phyloP scores from a whole-genome alignment of 1,140 invertebrate species.

The Scaptomyza hsui region DNA sequence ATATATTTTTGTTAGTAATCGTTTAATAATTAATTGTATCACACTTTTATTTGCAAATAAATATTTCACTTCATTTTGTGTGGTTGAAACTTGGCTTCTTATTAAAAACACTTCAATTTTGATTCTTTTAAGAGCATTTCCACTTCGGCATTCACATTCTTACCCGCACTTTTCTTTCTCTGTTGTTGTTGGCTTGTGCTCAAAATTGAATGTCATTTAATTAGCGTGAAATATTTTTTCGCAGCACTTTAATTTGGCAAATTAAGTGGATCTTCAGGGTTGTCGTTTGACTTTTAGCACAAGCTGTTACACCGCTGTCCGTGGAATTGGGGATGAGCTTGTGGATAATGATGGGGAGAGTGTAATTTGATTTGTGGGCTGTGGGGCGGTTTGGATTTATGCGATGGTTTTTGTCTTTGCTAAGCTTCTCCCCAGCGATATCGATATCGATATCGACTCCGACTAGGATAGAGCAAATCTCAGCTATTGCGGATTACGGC shows the following conservation, averaged over 20 bases:
- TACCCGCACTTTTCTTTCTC: no score
- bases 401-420: constrained; percentile 1
- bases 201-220: constrained; percentile 69
- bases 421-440: constrained; percentile 3
- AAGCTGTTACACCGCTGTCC: not conserved
- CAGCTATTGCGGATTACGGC: constrained; percentile 70
- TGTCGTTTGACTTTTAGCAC: constrained; percentile 16
- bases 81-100: no score
- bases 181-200: not conserved
- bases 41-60: no score
- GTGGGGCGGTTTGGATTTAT: constrained; percentile 13
- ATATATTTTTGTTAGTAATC: no score
- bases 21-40: no score
- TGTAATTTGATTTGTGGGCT: not conserved
- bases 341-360: not conserved
- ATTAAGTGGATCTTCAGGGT: constrained; percentile 61
- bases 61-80: no score
- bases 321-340: not conserved
- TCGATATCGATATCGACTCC: constrained; percentile 18
- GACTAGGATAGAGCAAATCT: constrained; percentile 53
- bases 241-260: constrained; percentile 68
- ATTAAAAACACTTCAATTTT: no score
- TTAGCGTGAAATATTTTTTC: constrained; percentile 72
- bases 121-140: constrained; percentile 6
- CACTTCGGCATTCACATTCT: not conserved